Evolutionary conservation across 2,113 vertebrate species (phyloP), one percentile per base, ranked within the genome.

Genomic region (Herpetotheres cachinnans): DNA sequence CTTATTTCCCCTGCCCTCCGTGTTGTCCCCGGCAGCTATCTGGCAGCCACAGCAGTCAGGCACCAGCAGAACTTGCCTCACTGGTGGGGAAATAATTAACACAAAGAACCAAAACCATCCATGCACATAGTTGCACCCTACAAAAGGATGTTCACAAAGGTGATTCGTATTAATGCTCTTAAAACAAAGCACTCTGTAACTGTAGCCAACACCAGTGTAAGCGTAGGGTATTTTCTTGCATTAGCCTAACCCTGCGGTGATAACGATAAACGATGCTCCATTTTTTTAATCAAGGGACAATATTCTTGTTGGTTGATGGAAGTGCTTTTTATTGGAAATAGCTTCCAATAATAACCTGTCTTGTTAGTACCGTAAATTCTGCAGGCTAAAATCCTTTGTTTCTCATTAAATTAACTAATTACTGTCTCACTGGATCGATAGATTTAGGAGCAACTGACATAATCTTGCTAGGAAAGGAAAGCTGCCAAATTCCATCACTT

Each of bases 391-490:
- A 81, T 88, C 67, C 77, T 92, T 95, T 88, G 82, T 82, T 97
- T 93, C 94, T 95, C 69, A 92, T 97, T 97, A 95, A 91, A 94
- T 95, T 93, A 97, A 90, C 55, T 91, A 96, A 78, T 96, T 55
- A 38, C 76, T 93, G 59, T 91, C 94, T 97, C 73, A 73, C 17
- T 74, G 44, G 40, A 95, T 96, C 94, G 1, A 46, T 96, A 86
- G 73, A 72, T 95, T 96, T 69, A 95, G 55, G 40, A 88, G 34
- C 46, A 91, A 84, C 50, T 82, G 65, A 82, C 72, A 73, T 73
- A 61, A 77, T 38, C 90, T 94, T 66, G 30, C 71, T 62, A 84
- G 72, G 66, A 78, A 67, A 92, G 63, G 55, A 95, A 82, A 95
- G 74, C 78, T 87, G 85, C 77, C 92, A 85, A 92, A 78, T 90